Percentiles rank a stretch among this genome's conserved stretches.
These are phyloP conservation scores for Pyralis farinalis DNA, from an alignment of 2,888 invertebrate genomes.

Conservation along the genomic window DNA sequence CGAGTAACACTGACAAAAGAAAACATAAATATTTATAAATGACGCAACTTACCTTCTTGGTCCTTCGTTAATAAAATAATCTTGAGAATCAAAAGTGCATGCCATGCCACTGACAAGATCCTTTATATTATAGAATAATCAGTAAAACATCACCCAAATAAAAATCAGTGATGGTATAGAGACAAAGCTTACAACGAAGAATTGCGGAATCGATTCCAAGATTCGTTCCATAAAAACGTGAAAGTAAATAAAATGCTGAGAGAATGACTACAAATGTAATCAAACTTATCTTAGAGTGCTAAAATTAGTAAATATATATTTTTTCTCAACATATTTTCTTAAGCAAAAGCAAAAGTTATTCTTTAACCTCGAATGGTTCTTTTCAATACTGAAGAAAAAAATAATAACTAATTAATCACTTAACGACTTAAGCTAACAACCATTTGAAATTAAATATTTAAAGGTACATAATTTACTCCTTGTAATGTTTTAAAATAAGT, in stretches of 20 bases:
- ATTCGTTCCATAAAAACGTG: conserved; percentile 27
- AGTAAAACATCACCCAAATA: conserved; percentile 20
- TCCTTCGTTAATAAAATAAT: conserved; percentile 29
- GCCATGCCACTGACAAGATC: conserved; percentile 50
- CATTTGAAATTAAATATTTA: conserved; percentile 25
- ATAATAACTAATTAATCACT: conserved; percentile 33
- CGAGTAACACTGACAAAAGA: conserved; percentile 17
- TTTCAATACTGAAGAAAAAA: conserved; percentile 20
- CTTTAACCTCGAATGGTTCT: conserved; percentile 1
- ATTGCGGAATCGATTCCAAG: conserved; percentile 75
- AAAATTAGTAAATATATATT: background rate
- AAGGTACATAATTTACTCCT: conserved; percentile 71
- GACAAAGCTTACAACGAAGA: conserved; percentile 36
- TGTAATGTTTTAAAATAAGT: conserved; percentile 75
- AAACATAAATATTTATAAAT: conserved; percentile 24
- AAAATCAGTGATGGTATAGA: conserved; percentile 24
- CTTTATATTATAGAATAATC: conserved; percentile 18
- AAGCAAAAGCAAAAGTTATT: conserved; percentile 24
- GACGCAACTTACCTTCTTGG: conserved; percentile 57
- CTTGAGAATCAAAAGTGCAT: conserved; percentile 38
- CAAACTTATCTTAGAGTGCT: background rate
- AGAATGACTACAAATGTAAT: conserved; percentile 1
- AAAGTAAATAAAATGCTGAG: conserved; percentile 19
- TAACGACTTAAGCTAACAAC: conserved; percentile 32
- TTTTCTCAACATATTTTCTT: conserved; percentile 5